Percentiles rank a stretch among this genome's conserved stretches.
phyloP scores from a whole-genome alignment of 2,797 vertebrate genomes.

The Bradypodion ventrale region DNA sequence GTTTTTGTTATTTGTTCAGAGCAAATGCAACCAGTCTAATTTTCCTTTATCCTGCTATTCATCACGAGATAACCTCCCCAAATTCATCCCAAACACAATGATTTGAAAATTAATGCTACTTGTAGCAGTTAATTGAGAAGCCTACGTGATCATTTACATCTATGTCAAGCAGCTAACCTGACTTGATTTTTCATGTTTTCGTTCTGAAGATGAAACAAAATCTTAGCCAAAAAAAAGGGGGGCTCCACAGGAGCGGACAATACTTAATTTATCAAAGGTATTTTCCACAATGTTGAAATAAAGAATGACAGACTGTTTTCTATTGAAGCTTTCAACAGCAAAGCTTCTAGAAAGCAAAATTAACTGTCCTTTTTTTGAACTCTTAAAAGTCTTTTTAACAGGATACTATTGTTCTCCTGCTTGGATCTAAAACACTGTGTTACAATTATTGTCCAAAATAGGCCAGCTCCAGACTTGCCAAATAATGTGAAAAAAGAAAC shows the following conservation, averaged over 20 bases:
- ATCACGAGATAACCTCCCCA: not conserved
- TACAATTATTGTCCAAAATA: not conserved
- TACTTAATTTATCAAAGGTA: slow-evolving; percentile 8
- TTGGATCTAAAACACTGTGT: not conserved
- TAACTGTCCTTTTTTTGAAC: not conserved
- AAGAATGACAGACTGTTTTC: slow-evolving; percentile 13
- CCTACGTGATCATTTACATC: not conserved
- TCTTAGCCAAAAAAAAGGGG: not conserved
- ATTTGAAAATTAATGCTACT: slow-evolving; percentile 11
- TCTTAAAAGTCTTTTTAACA: not conserved
- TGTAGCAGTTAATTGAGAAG: slow-evolving; percentile 39
- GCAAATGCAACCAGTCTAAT: not conserved
- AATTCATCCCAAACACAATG: not conserved
- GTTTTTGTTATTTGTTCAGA: slow-evolving; percentile 4
- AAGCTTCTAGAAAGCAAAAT: slow-evolving; percentile 14
- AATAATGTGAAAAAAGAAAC: not conserved
- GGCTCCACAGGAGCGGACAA: slow-evolving; percentile 25
- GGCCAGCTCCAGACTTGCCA: not conserved
- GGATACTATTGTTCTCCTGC: not conserved
- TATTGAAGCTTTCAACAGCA: slow-evolving; percentile 23
- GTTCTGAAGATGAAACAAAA: slow-evolving; percentile 16
- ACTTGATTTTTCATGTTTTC: slow-evolving; percentile 16
- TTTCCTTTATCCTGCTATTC: not conserved
- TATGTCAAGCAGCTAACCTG: slow-evolving; percentile 6
- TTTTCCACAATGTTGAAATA: slow-evolving; percentile 8